Conservation (phyloP, 2,888 invertebrate species). For the Steinernema hermaphroditum region DNA sequence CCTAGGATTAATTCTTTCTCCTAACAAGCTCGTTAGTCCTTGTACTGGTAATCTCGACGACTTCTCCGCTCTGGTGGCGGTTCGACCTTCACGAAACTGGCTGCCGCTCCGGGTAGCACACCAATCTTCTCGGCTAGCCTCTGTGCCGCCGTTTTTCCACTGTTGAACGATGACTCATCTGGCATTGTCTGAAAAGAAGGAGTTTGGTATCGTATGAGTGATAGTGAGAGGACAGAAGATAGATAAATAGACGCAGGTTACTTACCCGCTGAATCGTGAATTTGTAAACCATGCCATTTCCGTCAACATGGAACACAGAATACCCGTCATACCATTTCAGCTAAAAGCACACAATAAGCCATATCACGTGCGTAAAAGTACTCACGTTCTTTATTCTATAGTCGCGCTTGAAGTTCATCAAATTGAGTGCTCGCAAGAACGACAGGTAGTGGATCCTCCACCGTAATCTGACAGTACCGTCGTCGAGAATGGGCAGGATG, state of each 20-base stretch:
- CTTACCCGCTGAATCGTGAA: constrained; percentile 45
- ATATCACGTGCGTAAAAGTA: constrained; percentile 34
- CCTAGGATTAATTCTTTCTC: constrained; percentile 15
- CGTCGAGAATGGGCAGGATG: constrained; percentile 58
- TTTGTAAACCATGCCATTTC: constrained; percentile 61
- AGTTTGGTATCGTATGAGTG: no score
- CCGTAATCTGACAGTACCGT: constrained; percentile 63
- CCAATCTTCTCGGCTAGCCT: constrained; percentile 11
- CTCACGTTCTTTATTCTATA: constrained; percentile 36
- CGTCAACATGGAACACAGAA: constrained; percentile 60
- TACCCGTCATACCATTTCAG: constrained; percentile 63
- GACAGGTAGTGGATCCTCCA: constrained; percentile 59
- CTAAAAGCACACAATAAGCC: constrained; percentile 37
- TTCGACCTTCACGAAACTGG: background rate
- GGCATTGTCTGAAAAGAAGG: constrained; percentile 12
- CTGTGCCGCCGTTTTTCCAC: constrained; percentile 15
- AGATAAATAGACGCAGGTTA: no score
- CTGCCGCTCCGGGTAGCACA: constrained; percentile 1
- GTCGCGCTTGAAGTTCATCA: constrained; percentile 37
- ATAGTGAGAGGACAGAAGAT: no score
- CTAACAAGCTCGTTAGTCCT: no score
- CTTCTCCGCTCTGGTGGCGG: background rate
- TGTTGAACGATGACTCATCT: background rate
- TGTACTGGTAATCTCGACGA: no score
- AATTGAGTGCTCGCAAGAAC: constrained; percentile 38